Percentiles rank a stretch among this genome's conserved stretches.
phyloP scores from a whole-genome alignment of 2,888 invertebrate genomes.

The Philonicus albiceps region DNA sequence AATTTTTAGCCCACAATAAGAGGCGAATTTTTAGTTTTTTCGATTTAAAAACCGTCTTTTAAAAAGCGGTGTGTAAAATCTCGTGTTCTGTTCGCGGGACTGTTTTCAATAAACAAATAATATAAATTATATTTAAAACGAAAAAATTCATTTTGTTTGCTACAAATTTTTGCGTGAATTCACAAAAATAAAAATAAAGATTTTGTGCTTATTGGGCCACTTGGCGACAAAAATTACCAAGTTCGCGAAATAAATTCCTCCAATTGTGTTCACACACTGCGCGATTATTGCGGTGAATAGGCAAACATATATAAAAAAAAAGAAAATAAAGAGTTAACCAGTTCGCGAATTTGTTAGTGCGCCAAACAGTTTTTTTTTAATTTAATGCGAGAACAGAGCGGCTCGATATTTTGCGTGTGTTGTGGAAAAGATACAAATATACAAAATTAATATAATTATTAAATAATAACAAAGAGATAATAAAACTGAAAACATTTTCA shows the following conservation, averaged over 20 bases:
- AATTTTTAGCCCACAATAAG: constrained; percentile 7
- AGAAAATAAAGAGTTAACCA: not conserved
- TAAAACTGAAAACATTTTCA: not conserved
- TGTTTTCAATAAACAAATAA: not conserved
- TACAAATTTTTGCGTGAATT: not conserved
- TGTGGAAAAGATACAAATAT: not conserved
- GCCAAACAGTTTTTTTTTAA: not conserved
- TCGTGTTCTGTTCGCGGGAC: constrained; percentile 9
- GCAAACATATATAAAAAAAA: not conserved
- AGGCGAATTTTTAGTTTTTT: not conserved
- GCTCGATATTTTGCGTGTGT: not conserved
- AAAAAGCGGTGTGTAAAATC: not conserved
- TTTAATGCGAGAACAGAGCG: not conserved
- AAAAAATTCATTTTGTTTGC: not conserved
- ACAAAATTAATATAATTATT: not conserved
- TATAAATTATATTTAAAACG: not conserved
- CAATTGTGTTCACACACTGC: not conserved
- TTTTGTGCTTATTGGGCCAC: not conserved
- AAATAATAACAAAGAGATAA: not conserved
- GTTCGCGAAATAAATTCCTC: not conserved
- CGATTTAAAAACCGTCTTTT: not conserved
- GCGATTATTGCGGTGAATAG: not conserved
- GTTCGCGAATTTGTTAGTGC: not conserved
- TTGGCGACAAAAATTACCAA: not conserved
- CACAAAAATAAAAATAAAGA: not conserved